These are phyloP conservation scores for Apostichopus leukothele DNA, from an alignment of 53 echinoderm and acorn worm genomes.

Conservation along the genomic window DNA sequence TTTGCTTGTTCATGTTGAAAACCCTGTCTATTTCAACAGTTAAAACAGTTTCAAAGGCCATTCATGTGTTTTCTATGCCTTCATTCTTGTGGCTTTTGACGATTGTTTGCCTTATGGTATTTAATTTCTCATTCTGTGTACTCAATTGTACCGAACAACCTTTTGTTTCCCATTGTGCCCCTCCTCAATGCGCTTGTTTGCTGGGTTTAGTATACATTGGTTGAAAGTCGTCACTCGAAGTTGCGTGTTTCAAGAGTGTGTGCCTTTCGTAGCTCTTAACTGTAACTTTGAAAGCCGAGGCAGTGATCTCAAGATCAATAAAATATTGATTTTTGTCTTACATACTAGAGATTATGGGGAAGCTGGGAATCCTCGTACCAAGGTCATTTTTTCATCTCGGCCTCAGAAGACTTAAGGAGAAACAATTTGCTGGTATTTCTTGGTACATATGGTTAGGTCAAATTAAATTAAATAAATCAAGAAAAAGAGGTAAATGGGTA, in stretches of 20 bases:
- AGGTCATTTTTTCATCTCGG: slow-evolving; percentile 6
- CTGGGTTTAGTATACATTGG: neutral
- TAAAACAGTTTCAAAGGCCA: neutral
- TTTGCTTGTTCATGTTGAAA: neutral
- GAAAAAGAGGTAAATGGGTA: too few species aligned
- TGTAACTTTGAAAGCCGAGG: neutral
- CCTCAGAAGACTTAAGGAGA: neutral
- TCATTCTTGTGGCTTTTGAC: neutral
- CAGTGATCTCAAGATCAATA: slow-evolving; percentile 27
- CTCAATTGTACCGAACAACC: neutral
- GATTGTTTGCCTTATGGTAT: neutral
- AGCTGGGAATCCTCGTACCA: slow-evolving; percentile 9
- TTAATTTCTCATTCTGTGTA: neutral
- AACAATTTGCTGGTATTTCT: neutral
- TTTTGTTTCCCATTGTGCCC: neutral
- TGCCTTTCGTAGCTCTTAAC: neutral
- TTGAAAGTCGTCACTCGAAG: neutral
- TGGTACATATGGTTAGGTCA: too few species aligned
- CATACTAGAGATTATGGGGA: slow-evolving; percentile 11
- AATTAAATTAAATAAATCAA: too few species aligned
- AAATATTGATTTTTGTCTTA: slow-evolving; percentile 27
- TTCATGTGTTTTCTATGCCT: neutral
- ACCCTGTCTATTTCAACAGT: neutral
- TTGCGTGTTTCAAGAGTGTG: neutral
- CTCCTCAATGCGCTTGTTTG: neutral